Base-by-base conservation (phyloP, 2,797 vertebrate species). In the Lycodopsis pacificus region DNA sequence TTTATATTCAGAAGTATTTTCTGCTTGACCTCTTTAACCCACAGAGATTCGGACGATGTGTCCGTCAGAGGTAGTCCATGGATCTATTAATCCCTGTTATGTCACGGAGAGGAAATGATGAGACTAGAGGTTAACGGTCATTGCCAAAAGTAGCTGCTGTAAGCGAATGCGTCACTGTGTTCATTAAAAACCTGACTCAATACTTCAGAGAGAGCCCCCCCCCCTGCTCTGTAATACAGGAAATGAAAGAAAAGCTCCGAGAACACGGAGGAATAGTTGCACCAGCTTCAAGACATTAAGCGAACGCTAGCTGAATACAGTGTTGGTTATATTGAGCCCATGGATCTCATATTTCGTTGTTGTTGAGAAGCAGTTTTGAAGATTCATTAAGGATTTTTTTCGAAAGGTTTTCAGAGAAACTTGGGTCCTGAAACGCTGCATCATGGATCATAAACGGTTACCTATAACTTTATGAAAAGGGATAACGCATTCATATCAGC, bases 161-260 rank as follows among this genome's bases (percentile, higher is more conserved):
- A 46, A 53, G 65, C n/a, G 4, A 20, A 59, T 44, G 63, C 59
- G 68, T 73, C 42, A 57, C 34, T 27, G 62, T 56, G 74, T 76
- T 77, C 57, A 61, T 77, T 63, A 79, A 82, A 84, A 86, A 58
- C 34, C 57, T 62, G 61, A 82, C 72, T 82, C 71, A 53, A 7
- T 53, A 44, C 44, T 57, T 38, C 27, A 65, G 71, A 74, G 58
- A 63, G 36, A 44, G n/a, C 30, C 20, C 46, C 40, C 42, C 30
- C 61, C 62, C 48, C 30, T 27, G 70, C 38, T 48, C 32, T 27
- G 49, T 22, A 13, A 51, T 30, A 53, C 36, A 63, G 57, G 56
- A 61, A 51, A 71, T 77, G 5, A 72, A 57, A 66, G 48, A 19
- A 12, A 34, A 8, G 34, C 38, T 70, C 58, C 4, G 51, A 77